These are phyloP conservation scores for Catagonus wagneri DNA, from an alignment of 2,113 vertebrate genomes.

Conservation along the genomic window DNA sequence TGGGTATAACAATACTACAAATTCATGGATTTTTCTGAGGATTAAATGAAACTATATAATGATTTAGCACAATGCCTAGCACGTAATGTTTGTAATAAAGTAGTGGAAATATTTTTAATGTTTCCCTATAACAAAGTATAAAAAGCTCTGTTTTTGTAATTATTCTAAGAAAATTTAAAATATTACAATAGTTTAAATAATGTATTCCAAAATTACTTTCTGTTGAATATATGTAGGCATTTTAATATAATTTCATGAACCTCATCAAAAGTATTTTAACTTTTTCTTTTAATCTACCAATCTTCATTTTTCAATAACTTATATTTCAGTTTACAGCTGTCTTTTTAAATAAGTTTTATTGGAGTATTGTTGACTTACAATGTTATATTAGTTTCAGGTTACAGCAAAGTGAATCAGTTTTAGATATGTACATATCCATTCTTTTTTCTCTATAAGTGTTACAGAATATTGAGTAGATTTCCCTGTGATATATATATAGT, in stretches of 20 bases:
- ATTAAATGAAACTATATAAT: not conserved
- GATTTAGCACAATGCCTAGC: not conserved
- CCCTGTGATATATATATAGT: too few relatives aligned
- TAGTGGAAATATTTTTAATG: not conserved
- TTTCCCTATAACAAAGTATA: not conserved
- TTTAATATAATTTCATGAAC: slow-evolving; percentile 36
- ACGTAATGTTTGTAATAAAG: not conserved
- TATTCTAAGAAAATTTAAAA: slow-evolving; percentile 38
- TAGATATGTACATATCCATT: too few relatives aligned
- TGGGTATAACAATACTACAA: not conserved
- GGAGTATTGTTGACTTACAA: too few relatives aligned
- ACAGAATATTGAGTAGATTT: too few relatives aligned
- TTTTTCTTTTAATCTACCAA: not conserved
- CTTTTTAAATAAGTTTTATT: not conserved
- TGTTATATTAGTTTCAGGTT: too few relatives aligned
- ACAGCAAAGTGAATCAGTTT: too few relatives aligned
- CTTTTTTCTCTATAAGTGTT: too few relatives aligned
- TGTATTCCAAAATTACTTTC: not conserved
- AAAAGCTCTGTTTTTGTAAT: slow-evolving; percentile 25
- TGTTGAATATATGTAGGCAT: not conserved
- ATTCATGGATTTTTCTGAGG: slow-evolving; percentile 2
- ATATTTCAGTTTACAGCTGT: not conserved
- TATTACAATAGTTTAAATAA: not conserved
- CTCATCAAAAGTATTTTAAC: not conserved
- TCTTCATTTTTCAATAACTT: slow-evolving; percentile 10